A percentile compares a stretch with the other conserved stretches of the same genome.
phyloP scores from a whole-genome alignment of 2,888 invertebrate genomes.

The Anodontia alba region DNA sequence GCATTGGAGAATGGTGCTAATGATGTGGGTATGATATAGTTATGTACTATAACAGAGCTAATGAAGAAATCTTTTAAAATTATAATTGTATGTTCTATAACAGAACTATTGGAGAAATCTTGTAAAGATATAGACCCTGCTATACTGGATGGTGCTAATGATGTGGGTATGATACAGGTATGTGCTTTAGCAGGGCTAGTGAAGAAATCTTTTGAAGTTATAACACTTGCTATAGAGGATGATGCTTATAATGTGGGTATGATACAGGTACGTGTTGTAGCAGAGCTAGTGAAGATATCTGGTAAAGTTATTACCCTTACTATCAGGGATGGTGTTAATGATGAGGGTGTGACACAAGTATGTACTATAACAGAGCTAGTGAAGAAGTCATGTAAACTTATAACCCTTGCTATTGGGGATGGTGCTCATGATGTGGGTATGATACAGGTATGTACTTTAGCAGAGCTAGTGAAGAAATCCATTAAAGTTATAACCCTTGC shows the following conservation, averaged over 20 bases:
- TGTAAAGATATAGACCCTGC: conserved; percentile 84
- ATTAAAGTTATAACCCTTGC: conserved; percentile 84
- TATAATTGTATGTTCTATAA: conserved; percentile 85
- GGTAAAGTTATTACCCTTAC: conserved; percentile 90
- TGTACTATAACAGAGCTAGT: conserved; percentile 87
- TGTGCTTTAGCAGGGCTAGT: conserved; percentile 87
- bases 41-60: conserved; percentile 87
- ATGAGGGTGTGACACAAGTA: too few relatives aligned
- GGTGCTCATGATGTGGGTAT: conserved; percentile 86
- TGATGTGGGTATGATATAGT: too few relatives aligned
- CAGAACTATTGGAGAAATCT: conserved; percentile 86
- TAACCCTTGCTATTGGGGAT: conserved; percentile 85
- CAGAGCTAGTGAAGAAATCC: conserved; percentile 86
- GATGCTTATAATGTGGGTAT: conserved; percentile 86
- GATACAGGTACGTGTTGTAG: conserved; percentile 82
- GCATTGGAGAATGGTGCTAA: conserved; percentile 96
- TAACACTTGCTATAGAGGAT: conserved; percentile 85
- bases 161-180: conserved; percentile 86
- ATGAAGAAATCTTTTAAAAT: conserved; percentile 85
- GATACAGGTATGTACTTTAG: conserved; percentile 86
- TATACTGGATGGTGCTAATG: conserved; percentile 85
- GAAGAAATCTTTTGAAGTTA: conserved; percentile 84
- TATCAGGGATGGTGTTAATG: conserved; percentile 98
- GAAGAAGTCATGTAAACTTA: conserved; percentile 84
- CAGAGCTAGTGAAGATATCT: too few relatives aligned